Base-by-base conservation (phyloP, 2,113 vertebrate species). In the Syrmaticus mikado region DNA sequence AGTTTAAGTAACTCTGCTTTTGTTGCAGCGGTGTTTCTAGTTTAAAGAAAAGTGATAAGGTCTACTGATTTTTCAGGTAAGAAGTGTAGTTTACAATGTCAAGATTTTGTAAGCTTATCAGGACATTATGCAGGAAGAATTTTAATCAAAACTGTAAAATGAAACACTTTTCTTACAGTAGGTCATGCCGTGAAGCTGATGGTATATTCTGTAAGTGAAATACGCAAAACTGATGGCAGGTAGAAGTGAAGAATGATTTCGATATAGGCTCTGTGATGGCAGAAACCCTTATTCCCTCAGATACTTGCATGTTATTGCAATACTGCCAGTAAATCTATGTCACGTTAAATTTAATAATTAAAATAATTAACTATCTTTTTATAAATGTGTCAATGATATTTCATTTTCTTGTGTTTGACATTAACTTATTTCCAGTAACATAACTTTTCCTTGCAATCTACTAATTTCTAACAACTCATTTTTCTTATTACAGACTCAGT, bases 171-270 rank as follows among this genome's bases (percentile, higher is more conserved):
- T 91, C 73, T 96, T 93, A 65, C 70, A 92, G 55, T 83, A 87
- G 82, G 85, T 95, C 97, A 95, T 82, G 92, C 94, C 96, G 89
- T 87, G 97, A 97, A 82, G 65, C 93, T 96, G 97, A 93, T 96
- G 97, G 96, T 79, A 13, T 93, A 90, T 94, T 96, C 87, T 97
- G 66, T 70, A 97, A 97, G 93, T 96, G 95, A 98, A 97, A 97
- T 94, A 95, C 90, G 90, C 27, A 94, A 97, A 97, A 97, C 92
- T 96, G 73, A 86, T 88, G 75, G 88, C 87, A 95, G 91, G 71
- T 88, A 87, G 95, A 96, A 93, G 61, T 75, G 46, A 94, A 82
- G 82, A 93, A 96, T 95, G 41, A 96, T 96, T 96, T 96, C 91
- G 67, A 32, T 93, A 24, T 64, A 61, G 75, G 78, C 95, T 97